Evolutionary conservation across 2,888 invertebrate genomes (phyloP), one percentile per base, ranked within the genome.

Genomic region (Mesoligia furuncula): DNA sequence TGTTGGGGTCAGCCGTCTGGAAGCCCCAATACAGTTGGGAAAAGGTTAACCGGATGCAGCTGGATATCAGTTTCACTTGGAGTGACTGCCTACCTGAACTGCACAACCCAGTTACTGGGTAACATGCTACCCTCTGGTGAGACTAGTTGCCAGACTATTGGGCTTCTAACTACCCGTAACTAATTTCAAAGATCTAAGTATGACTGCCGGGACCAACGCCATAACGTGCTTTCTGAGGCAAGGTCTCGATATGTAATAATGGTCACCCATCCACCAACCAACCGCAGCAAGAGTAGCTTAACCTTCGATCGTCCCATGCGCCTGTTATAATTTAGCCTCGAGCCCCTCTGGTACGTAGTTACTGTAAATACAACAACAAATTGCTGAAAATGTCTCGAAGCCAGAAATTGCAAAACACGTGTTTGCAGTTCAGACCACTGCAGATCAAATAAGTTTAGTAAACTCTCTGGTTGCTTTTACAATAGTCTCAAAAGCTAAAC

Each of bases 391-490:
- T 77, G 76, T 82, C 73, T 68, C 69, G 59, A 76, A 80, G 42
- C 67, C 70, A 75, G 86, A 79, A 87, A 81, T 83, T 73, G 67
- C 74, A 70, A 73, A 83, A 80, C 77, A 79, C 48, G 74, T 87
- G 83, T 85, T 85, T 76, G 77, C 76, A 70, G 75, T 86, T 83
- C 72, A 74, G 79, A 79, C 80, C 74, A 73, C 65, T 65, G 80
- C 88, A 79, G 88, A 83, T 86, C 88, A 83, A 86, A 83, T 86
- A 86, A 87, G 83, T 88, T 87, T 75, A 76, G 77, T 77, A 64
- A 86, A 88, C 79, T 80, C 73, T 77, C 83, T 78, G 79, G 87
- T 78, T 82, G 87, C 80, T 78, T 82, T 82, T 79, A 87, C 83
- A 83, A 87, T 83, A 83, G 81, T 80, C 75, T 81, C 75, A 76